These are phyloP conservation scores for Hippoglossus stenolepis DNA, from an alignment of 2,113 vertebrate genomes.

Conservation along the genomic window DNA sequence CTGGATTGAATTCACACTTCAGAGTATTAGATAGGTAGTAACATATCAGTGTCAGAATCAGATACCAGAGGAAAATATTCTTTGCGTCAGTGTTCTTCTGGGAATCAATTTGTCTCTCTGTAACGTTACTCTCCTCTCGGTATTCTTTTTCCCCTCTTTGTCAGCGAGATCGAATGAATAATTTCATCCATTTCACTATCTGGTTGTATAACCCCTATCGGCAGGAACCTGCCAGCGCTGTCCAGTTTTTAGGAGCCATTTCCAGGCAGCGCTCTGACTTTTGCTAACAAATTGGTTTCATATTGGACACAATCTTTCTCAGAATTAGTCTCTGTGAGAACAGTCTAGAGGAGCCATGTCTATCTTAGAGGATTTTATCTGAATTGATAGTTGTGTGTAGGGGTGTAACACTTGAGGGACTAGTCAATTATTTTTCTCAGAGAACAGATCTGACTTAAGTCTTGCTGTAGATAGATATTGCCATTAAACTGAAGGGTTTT, in stretches of 20 bases:
- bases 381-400: conserved; percentile 28
- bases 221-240: conserved; percentile 2
- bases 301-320: no score
- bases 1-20: not conserved
- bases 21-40: not conserved
- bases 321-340: no score
- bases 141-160: not conserved
- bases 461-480: conserved; percentile 8
- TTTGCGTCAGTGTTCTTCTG: not conserved
- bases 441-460: not conserved
- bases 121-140: not conserved
- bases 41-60: not conserved
- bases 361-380: conserved; percentile 8
- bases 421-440: not conserved
- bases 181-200: conserved; percentile 39
- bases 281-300: no score
- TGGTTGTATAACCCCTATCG: conserved; percentile 46
- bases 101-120: not conserved
- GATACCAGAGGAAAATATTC: not conserved
- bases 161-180: conserved; percentile 26
- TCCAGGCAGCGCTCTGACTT: conserved; percentile 38
- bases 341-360: not conserved
- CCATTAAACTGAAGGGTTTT: conserved; percentile 21
- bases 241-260: conserved; percentile 32
- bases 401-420: not conserved